Conservation (phyloP, 2,888 invertebrate species). For the Psylliodes chrysocephalus region DNA sequence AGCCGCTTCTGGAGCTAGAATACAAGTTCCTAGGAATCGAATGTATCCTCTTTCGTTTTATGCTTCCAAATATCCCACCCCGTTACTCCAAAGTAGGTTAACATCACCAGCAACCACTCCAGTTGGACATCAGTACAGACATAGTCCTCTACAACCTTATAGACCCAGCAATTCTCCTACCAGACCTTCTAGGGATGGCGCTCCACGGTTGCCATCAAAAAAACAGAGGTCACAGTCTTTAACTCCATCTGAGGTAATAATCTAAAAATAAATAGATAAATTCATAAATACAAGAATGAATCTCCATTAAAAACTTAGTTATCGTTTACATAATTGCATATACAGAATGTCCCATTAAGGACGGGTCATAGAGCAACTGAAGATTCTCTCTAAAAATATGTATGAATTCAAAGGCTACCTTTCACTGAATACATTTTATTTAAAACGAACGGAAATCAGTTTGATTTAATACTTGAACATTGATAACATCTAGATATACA, state of each 20-base stretch:
- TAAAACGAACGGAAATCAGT: no score
- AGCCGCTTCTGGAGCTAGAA: constrained; percentile 86
- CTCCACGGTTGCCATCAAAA: constrained; percentile 67
- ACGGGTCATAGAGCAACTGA: no score
- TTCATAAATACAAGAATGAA: no score
- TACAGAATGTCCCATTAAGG: no score
- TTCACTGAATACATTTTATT: no score
- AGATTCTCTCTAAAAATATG: no score
- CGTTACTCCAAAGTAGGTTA: constrained; percentile 65
- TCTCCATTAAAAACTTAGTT: no score
- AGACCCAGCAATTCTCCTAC: constrained; percentile 68
- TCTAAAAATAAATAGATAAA: no score
- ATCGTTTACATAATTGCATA: no score
- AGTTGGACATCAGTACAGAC: constrained; percentile 62
- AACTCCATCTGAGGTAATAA: constrained; percentile 70
- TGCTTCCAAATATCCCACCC: constrained; percentile 70
- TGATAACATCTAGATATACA: no score
- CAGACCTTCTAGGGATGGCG: constrained; percentile 64
- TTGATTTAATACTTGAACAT: no score
- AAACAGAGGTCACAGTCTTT: constrained; percentile 83
- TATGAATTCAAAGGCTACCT: no score
- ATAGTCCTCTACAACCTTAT: constrained; percentile 62
- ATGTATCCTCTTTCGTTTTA: constrained; percentile 82
- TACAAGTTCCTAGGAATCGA: constrained; percentile 86
- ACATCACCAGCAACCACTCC: constrained; percentile 63